phyloP scores from a whole-genome alignment of 2,888 invertebrate genomes.

The Dasysyrphus albostriatus region DNA sequence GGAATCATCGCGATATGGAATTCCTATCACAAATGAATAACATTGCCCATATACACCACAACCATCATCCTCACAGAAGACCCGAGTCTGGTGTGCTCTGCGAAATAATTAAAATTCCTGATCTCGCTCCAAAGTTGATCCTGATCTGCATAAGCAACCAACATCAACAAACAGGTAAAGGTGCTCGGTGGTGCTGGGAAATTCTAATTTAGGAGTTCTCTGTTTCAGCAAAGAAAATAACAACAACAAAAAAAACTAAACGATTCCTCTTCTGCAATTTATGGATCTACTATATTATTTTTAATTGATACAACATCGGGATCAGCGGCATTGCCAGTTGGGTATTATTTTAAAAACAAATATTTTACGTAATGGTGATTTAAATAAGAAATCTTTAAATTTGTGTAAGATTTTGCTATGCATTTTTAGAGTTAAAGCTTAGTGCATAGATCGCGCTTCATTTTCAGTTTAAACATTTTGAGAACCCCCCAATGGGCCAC shows the following conservation, averaged over 20 bases:
- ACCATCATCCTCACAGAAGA: background rate
- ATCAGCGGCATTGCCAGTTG: constrained; percentile 27
- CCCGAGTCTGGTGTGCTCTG: constrained; percentile 33
- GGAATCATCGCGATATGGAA: constrained; percentile 63
- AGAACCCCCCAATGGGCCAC: too few relatives aligned
- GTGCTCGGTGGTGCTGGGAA: constrained; percentile 46
- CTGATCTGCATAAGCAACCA: constrained; percentile 68
- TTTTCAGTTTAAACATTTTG: too few relatives aligned
- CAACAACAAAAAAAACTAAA: constrained; percentile 25
- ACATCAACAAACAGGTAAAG: constrained; percentile 40
- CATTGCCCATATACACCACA: constrained; percentile 33
- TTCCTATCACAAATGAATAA: constrained; percentile 66
- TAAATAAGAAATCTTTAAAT: background rate
- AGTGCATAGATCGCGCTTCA: too few relatives aligned
- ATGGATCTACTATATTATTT: constrained; percentile 64
- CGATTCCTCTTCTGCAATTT: constrained; percentile 51
- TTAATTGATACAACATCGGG: constrained; percentile 71
- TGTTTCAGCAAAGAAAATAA: background rate
- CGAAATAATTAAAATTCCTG: constrained; percentile 74
- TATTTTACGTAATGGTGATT: too few relatives aligned
- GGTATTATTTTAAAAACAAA: background rate
- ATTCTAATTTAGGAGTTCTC: constrained; percentile 67
- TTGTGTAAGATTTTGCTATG: background rate
- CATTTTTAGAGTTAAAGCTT: background rate
- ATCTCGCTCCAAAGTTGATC: constrained; percentile 56